Evolutionary conservation across 2,888 invertebrate species (phyloP).

Genomic region (Amitus sp.): DNA sequence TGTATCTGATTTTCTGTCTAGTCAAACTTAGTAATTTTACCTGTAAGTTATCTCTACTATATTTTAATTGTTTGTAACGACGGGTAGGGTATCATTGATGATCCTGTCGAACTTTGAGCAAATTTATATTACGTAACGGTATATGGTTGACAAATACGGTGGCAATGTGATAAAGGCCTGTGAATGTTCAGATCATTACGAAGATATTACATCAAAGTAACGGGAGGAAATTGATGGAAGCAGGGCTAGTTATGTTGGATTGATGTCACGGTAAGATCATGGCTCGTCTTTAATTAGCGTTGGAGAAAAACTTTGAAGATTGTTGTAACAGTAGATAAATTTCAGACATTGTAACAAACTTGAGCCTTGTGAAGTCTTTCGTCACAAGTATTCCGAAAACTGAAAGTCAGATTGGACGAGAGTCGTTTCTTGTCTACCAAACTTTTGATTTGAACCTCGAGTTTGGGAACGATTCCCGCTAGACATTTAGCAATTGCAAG

Average conservation of each 20-base stretch:
- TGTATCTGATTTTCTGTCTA: too few species aligned
- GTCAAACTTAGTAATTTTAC: too few species aligned
- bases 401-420: too few species aligned
- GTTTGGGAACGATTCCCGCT: too few species aligned
- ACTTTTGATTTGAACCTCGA: too few species aligned
- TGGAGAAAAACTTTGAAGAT: conserved; percentile 55
- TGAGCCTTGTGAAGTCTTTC: background rate
- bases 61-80: background rate
- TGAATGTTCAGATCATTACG: conserved; percentile 19
- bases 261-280: conserved; percentile 49
- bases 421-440: too few species aligned
- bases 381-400: too few species aligned
- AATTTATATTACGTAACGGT: conserved; percentile 19
- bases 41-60: too few species aligned
- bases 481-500: too few species aligned
- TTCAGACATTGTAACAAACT: background rate
- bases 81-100: background rate
- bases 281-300: conserved; percentile 57
- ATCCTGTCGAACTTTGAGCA: background rate
- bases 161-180: conserved; percentile 24
- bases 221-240: conserved; percentile 58
- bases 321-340: conserved; percentile 36
- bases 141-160: conserved; percentile 30
- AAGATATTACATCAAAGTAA: conserved; percentile 44
- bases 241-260: conserved; percentile 50